These are phyloP conservation scores for Syritta pipiens DNA, from an alignment of 2,888 invertebrate species.

Conservation along the genomic window DNA sequence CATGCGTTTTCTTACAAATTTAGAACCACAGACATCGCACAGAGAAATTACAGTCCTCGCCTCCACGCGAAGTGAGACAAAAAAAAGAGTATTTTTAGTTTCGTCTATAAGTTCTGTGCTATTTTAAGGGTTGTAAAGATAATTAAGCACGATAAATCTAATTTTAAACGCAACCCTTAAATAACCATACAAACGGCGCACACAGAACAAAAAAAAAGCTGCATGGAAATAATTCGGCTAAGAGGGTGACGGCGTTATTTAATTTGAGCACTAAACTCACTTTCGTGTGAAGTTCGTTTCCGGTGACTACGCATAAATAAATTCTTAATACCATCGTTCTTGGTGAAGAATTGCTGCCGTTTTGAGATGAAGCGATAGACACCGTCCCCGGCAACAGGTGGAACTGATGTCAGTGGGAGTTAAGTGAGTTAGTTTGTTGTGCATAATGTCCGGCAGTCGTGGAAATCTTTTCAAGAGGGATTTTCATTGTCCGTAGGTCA, in stretches of 20 bases:
- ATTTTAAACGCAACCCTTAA: background rate
- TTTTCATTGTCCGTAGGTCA: too few species aligned
- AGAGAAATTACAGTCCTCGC: background rate
- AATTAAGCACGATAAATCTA: constrained; percentile 1
- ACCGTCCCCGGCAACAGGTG: too few species aligned
- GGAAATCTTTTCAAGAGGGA: too few species aligned
- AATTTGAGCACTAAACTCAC: background rate
- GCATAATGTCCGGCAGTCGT: too few species aligned
- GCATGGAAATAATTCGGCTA: constrained; percentile 1
- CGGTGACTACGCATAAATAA: background rate
- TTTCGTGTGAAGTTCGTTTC: background rate
- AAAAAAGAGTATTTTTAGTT: constrained; percentile 1
- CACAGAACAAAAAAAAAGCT: constrained; percentile 8
- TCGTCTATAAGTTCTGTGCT: background rate
- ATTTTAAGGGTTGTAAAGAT: background rate
- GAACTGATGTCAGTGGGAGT: too few species aligned
- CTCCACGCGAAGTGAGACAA: too few species aligned
- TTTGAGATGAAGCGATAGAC: background rate
- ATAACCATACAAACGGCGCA: background rate
- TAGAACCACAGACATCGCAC: background rate
- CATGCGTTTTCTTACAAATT: background rate
- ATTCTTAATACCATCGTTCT: too few species aligned
- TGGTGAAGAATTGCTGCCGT: background rate
- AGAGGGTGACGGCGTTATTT: background rate
- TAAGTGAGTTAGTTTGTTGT: too few species aligned